phyloP scores from a whole-genome alignment of 1,140 invertebrate species.

The Drosophila jambulina region DNA sequence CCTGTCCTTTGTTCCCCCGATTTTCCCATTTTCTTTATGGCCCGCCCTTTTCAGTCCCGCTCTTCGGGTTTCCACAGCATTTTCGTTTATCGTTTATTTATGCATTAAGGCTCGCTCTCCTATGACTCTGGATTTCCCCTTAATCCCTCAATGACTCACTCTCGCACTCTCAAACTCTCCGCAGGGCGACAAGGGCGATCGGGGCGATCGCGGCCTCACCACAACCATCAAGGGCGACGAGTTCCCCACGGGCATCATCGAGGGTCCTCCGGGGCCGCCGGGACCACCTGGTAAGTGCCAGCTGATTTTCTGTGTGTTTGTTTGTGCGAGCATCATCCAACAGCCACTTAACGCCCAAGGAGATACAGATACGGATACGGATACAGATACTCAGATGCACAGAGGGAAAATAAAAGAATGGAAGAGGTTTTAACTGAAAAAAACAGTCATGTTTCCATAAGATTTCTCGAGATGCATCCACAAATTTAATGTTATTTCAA shows the following conservation, averaged over 20 bases:
- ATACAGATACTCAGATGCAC: constrained; percentile 1
- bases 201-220: constrained; percentile 95
- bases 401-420: constrained; percentile 3
- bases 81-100: constrained; percentile 77
- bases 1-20: constrained; percentile 56
- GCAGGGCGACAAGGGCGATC: constrained; percentile 95
- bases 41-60: constrained; percentile 37
- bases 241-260: constrained; percentile 95
- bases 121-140: constrained; percentile 47
- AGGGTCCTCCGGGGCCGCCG: constrained; percentile 96
- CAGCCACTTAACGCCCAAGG: constrained; percentile 62
- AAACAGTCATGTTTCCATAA: too few species aligned
- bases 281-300: constrained; percentile 92
- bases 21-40: constrained; percentile 60
- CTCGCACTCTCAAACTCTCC: constrained; percentile 26
- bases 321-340: constrained; percentile 49
- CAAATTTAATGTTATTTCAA: neutral
- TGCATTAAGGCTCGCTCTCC: constrained; percentile 55
- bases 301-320: constrained; percentile 47
- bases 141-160: constrained; percentile 71
- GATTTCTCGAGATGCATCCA: neutral
- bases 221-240: constrained; percentile 95
- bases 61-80: constrained; percentile 60
- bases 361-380: constrained; percentile 27
- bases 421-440: neutral